Base-by-base conservation (phyloP, 2,797 vertebrate genomes). In the Phrynocephalus vlangalii region DNA sequence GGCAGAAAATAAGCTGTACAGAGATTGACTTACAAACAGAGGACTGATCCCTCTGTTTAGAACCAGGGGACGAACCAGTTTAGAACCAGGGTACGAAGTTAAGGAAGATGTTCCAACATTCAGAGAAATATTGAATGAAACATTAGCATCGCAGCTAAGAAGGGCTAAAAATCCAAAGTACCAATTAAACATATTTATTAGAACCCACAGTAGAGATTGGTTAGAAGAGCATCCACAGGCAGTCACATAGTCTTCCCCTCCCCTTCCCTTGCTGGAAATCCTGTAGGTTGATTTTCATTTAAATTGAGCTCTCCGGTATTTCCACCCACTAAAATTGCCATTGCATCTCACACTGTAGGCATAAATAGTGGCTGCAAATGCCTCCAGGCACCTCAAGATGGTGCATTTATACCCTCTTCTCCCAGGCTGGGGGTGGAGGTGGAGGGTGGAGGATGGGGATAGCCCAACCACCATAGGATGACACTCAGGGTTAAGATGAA, bases 311-410 rank as follows among this genome's bases (percentile, higher is more conserved):
- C 48, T 56, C 82, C 24, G 56, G 20, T 80, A 10, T 83, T 68
- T 1, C 77, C 77, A 76, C 71, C 71, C 70, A 60, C 81, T 73
- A 76, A 89, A 86, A 86, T 38, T 33, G 33, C 56, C 18, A 18
- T 16, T 73, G 80, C 52, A 73, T 66, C 44, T 88, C 30, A 81
- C 6, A 56, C 7, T 16, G 38, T 73, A 13, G 48, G 50, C 33
- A 79, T 38, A 52, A 68, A 60, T 71, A 15, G 48, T 3, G 26
- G 4, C 38, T 8, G 77, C 76, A 80, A 68, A 80, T 33, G 60
- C 75, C 76, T 70, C 20, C 11, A 30, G 16, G 2, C 1, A 85
- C 91, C 93, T 90, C 85, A 87, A 94, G 94, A 79, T 89, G 95
- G 93, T 91, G 89, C 56, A 71, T 26, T 78, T 18, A 84, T 1